phyloP scores from a whole-genome alignment of 2,888 invertebrate genomes.

The Cybosia mesomella region DNA sequence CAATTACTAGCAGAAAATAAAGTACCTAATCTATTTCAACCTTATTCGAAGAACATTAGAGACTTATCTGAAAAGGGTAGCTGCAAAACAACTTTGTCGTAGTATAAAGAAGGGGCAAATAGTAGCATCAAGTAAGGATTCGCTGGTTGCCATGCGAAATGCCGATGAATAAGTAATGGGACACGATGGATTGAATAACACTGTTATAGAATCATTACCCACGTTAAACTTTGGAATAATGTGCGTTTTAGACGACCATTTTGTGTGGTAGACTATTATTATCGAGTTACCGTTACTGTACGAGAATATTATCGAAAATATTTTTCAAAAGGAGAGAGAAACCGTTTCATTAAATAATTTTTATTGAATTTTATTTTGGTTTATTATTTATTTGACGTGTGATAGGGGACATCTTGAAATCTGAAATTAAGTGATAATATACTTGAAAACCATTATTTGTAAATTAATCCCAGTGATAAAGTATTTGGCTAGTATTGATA shows the following conservation, averaged over 20 bases:
- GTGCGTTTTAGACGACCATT: slow-evolving; percentile 11
- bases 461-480: too few relatives aligned
- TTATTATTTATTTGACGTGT: not conserved
- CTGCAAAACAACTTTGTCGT: slow-evolving; percentile 21
- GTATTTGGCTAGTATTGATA: too few relatives aligned
- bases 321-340: not conserved
- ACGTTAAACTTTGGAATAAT: slow-evolving; percentile 7
- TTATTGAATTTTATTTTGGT: too few relatives aligned
- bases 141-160: slow-evolving; percentile 56
- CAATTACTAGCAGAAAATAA: slow-evolving; percentile 29
- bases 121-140: slow-evolving; percentile 47
- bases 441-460: too few relatives aligned
- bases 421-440: too few relatives aligned
- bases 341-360: not conserved
- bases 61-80: not conserved
- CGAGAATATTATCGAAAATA: not conserved
- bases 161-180: slow-evolving; percentile 60
- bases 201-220: slow-evolving; percentile 30
- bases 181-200: slow-evolving; percentile 41
- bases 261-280: slow-evolving; percentile 7
- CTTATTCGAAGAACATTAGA: slow-evolving; percentile 23
- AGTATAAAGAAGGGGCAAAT: slow-evolving; percentile 43
- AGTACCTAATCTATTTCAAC: slow-evolving; percentile 26
- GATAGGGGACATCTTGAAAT: not conserved
- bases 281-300: not conserved